Percentiles rank a stretch among this genome's conserved stretches.
These are phyloP conservation scores for Catharus ustulatus DNA, from an alignment of 2,797 vertebrate species.

Conservation along the genomic window DNA sequence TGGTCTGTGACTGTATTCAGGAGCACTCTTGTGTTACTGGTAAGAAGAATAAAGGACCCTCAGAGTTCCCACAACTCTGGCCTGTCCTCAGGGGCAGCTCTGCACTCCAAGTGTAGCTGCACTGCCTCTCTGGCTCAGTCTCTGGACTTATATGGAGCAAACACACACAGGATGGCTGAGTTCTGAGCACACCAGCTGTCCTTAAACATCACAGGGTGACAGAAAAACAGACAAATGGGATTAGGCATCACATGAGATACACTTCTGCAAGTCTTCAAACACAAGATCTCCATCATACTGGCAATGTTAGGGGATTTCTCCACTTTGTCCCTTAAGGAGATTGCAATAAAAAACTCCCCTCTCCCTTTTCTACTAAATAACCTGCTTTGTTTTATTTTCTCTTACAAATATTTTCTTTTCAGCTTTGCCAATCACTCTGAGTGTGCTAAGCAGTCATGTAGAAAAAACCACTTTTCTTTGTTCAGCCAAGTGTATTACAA, in stretches of 20 bases:
- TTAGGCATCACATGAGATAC: neutral
- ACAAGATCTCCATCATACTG: neutral
- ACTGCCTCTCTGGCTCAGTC: neutral
- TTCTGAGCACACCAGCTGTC: neutral
- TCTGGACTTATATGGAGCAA: neutral
- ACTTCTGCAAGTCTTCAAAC: neutral
- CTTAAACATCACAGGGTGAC: neutral
- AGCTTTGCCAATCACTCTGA: neutral
- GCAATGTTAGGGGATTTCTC: neutral
- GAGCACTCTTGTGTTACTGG: no score
- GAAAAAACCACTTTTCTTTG: neutral
- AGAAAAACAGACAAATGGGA: neutral
- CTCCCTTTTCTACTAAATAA: neutral
- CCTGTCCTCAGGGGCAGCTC: no score
- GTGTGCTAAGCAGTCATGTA: neutral
- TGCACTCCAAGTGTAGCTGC: neutral
- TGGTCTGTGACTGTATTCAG: no score
- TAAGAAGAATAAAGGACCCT: no score
- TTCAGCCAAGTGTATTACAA: neutral
- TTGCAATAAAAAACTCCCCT: neutral
- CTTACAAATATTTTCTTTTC: neutral
- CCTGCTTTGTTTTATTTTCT: neutral
- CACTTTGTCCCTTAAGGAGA: neutral
- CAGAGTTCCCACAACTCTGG: no score
- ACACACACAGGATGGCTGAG: neutral